Conservation (phyloP, 2,888 invertebrate genomes). For the Magallana nippona region DNA sequence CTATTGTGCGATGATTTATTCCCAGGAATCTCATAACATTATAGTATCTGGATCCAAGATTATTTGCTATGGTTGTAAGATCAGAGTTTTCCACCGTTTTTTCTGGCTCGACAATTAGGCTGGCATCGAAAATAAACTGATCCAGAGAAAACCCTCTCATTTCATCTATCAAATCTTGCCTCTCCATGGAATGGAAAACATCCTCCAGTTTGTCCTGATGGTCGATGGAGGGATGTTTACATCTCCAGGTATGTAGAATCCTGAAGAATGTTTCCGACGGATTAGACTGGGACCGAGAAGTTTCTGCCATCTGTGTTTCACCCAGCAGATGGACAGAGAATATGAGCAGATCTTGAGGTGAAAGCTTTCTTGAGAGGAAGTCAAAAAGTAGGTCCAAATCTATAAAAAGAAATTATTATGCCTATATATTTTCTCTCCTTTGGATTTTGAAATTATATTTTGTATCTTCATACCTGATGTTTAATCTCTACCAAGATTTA, state of each 20-base stretch:
- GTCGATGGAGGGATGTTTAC: neutral
- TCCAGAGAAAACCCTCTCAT: neutral
- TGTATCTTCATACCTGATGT: too few species aligned
- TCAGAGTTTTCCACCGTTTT: neutral
- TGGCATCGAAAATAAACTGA: neutral
- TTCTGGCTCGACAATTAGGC: neutral
- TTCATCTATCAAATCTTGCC: slow-evolving; percentile 2
- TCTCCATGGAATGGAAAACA: slow-evolving; percentile 1
- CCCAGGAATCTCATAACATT: slow-evolving; percentile 1
- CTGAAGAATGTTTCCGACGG: neutral
- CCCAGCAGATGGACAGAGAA: neutral
- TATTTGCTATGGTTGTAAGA: neutral
- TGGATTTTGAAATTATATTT: too few species aligned
- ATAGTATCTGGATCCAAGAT: slow-evolving; percentile 2
- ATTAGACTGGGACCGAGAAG: neutral
- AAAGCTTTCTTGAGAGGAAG: slow-evolving; percentile 6
- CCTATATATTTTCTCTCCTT: too few species aligned
- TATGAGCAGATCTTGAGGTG: neutral
- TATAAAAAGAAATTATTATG: neutral
- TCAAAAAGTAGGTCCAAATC: slow-evolving; percentile 8
- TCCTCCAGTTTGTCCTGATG: neutral
- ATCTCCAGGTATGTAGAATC: neutral
- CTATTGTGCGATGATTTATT: neutral
- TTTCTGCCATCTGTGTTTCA: slow-evolving; percentile 19
- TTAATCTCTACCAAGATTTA: too few species aligned